Evolutionary conservation across 2,888 invertebrate species (phyloP).

Genomic region (Cephus spinipes): DNA sequence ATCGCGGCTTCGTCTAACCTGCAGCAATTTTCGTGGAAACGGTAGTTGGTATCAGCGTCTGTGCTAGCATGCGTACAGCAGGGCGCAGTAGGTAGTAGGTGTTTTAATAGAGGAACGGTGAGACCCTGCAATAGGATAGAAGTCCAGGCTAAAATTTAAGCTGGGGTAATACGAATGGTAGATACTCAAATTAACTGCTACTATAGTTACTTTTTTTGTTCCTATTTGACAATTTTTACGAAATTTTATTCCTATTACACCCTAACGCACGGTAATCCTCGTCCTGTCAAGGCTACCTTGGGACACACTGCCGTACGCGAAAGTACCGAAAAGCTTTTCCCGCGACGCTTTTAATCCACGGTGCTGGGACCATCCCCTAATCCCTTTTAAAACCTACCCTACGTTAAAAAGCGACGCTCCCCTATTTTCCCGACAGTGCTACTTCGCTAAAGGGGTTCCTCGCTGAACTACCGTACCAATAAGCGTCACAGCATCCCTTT

Average conservation of each 20-base stretch:
- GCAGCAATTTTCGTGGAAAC: neutral
- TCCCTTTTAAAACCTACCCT: neutral
- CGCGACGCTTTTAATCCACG: neutral
- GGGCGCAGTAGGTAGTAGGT: neutral
- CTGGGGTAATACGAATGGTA: neutral
- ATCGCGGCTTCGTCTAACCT: neutral
- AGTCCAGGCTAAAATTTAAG: neutral
- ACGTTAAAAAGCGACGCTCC: neutral
- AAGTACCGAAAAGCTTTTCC: neutral
- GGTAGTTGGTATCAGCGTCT: neutral
- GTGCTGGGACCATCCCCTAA: neutral
- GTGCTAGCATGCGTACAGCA: neutral
- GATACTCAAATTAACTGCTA: neutral
- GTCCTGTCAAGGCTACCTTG: neutral
- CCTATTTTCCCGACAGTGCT: neutral
- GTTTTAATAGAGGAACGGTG: neutral
- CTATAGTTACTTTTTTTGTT: neutral
- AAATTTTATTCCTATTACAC: neutral
- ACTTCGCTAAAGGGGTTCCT: neutral
- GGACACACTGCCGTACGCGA: neutral
- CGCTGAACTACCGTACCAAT: neutral
- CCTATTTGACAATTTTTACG: neutral
- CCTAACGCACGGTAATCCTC: neutral
- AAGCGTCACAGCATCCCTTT: neutral
- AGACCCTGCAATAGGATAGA: neutral